A percentile compares a stretch with the other conserved stretches of the same genome.
Evolutionary conservation across 2,797 vertebrate genomes (phyloP).

Genomic region (Cheirogaleus major): DNA sequence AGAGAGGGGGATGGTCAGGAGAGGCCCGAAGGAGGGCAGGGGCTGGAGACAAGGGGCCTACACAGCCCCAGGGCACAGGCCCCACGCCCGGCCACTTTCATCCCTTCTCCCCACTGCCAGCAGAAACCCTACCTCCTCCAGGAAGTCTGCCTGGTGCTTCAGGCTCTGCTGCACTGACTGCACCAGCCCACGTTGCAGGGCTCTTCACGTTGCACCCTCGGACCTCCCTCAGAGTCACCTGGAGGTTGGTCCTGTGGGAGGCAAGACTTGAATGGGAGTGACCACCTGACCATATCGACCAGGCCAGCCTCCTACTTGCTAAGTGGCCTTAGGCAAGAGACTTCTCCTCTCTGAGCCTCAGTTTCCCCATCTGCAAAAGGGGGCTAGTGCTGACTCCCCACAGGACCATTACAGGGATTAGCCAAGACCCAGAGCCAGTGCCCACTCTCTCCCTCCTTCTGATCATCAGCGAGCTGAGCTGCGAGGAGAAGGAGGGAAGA

Average conservation of each 20-base stretch:
- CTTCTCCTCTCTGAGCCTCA: neutral
- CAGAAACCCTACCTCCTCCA: neutral
- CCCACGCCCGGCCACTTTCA: neutral
- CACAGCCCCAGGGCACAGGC: neutral
- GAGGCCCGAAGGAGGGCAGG: neutral
- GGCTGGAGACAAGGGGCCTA: neutral
- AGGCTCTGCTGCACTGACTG: neutral
- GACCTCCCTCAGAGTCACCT: neutral
- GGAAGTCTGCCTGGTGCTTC: neutral
- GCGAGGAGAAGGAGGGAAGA: accelerated
- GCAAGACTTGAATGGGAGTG: neutral
- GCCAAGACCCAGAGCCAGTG: neutral
- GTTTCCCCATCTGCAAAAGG: neutral
- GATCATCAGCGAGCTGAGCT: neutral
- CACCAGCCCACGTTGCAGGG: neutral
- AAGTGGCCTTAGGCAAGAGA: neutral
- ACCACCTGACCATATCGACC: neutral
- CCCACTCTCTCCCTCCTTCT: neutral
- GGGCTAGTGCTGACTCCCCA: neutral
- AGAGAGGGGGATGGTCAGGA: neutral
- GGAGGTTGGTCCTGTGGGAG: neutral
- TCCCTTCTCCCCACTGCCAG: neutral
- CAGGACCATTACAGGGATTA: no score
- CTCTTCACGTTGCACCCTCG: neutral
- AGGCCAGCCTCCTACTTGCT: neutral